Evolutionary conservation across 2,888 invertebrate genomes (phyloP), one percentile per base, ranked within the genome.

Genomic region (Congeria kusceri): DNA sequence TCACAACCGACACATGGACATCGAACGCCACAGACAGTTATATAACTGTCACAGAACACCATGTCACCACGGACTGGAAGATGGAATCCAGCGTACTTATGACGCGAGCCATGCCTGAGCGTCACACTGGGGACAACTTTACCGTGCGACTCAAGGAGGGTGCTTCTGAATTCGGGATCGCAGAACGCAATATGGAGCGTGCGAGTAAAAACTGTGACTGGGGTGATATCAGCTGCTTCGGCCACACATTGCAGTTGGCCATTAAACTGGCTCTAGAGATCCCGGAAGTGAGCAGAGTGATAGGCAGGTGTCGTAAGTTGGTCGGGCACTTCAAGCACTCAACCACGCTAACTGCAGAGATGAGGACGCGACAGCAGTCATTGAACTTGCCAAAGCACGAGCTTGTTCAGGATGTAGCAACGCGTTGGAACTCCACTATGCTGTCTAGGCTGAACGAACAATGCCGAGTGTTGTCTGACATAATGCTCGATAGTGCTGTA

Each of bases 271-370:
- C 68, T 4, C 47, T 72, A 3, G 72, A 75, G 58, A 27, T 69
- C 1, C 65, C 56, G 20, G 3, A 44, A 3, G 64, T 71, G 9
- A 18, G 67, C 9, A 75, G 62, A 32, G 7, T 68, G 3, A 39
- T 64, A 7, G 15, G 57, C 9, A 29, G 56, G n/a, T 56, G 63
- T 25, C 39, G 79, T 13, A 78, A 79, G 23, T 29, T 72, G 32
- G 68, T 69, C 1, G 69, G 65, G 47, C 76, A 80, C 61, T 76
- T 80, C 23, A 77, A 77, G 28, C 73, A 77, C 28, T 80, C 77
- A 0, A 77, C 77, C 4, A 73, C 76, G 4, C 27, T 73, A 1
- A 72, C 67, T 5, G 75, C 71, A 1, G 69, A 71, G 20, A 32
- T 72, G 29, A 25, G 59, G 27, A 62, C 57, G 57, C 56, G 70